Conservation (phyloP, 1,140 invertebrate genomes). For the Caenorhabditis latens region DNA sequence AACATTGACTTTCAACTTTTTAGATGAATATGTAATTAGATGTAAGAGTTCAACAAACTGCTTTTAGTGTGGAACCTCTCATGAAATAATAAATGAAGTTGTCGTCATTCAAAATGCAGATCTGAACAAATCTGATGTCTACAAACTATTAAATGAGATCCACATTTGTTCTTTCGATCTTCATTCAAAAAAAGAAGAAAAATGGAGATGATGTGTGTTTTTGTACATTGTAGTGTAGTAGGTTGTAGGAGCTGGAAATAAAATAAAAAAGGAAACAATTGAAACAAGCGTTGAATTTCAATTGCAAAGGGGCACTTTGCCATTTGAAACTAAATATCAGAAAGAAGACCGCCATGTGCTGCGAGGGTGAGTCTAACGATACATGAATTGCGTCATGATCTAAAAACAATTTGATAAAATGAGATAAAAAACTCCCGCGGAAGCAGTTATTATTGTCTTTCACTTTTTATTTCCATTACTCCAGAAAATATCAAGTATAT, state of each 20-base stretch:
- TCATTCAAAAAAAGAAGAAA: neutral
- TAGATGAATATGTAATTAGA: slow-evolving; percentile 33
- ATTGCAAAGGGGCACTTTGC: slow-evolving; percentile 18
- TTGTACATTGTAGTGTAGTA: neutral
- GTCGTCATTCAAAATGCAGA: neutral
- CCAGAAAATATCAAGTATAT: too few relatives aligned
- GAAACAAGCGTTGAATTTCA: slow-evolving; percentile 43
- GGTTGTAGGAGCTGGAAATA: neutral
- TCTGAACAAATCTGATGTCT: neutral
- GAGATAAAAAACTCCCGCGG: neutral
- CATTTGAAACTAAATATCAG: slow-evolving; percentile 49
- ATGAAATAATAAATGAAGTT: slow-evolving; percentile 13
- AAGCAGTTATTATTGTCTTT: neutral
- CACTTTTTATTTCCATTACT: neutral
- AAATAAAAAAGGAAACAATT: slow-evolving; percentile 5
- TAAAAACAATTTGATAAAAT: neutral
- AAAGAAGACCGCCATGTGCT: slow-evolving; percentile 1
- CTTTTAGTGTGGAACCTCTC: slow-evolving; percentile 1
- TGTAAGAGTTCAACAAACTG: slow-evolving; percentile 29
- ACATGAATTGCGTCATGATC: neutral
- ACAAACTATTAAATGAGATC: neutral
- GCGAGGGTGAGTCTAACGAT: neutral
- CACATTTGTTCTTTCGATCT: neutral
- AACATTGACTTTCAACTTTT: slow-evolving; percentile 15
- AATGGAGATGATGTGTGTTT: slow-evolving; percentile 8